Percentiles rank a stretch among this genome's conserved stretches.
These are phyloP conservation scores for Danio albolineatus DNA, from an alignment of 2,797 vertebrate genomes.

Conservation along the genomic window DNA sequence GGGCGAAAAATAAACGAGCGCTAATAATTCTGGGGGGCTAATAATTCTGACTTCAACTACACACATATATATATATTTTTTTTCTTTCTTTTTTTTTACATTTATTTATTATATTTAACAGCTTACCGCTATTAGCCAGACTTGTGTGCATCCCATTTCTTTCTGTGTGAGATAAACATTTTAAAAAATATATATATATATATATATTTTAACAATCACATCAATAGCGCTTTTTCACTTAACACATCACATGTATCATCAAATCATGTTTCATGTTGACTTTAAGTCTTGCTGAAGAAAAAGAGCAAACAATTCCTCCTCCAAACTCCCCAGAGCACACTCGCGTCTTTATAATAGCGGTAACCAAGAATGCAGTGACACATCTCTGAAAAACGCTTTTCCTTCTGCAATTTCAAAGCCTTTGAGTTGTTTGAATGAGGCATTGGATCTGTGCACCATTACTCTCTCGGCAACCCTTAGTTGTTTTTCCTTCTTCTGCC, in stretches of 20 bases:
- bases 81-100: too few relatives aligned
- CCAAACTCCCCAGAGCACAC: background rate
- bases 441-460: background rate
- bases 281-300: background rate
- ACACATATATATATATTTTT: too few relatives aligned
- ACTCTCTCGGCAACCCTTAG: background rate
- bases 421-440: background rate
- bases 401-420: background rate
- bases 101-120: too few relatives aligned
- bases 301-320: background rate
- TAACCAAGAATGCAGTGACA: background rate
- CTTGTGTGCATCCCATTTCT: background rate
- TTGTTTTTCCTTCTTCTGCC: background rate
- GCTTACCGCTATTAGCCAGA: background rate
- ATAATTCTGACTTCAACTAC: too few relatives aligned
- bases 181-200: too few relatives aligned
- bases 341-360: background rate
- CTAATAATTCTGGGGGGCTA: too few relatives aligned
- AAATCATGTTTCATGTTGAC: background rate
- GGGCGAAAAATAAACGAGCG: too few relatives aligned
- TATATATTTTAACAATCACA: background rate
- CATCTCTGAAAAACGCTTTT: background rate
- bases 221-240: background rate
- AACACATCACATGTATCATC: background rate
- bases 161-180: background rate